phyloP scores from a whole-genome alignment of 2,888 invertebrate species.

The Stenodera caucasica region DNA sequence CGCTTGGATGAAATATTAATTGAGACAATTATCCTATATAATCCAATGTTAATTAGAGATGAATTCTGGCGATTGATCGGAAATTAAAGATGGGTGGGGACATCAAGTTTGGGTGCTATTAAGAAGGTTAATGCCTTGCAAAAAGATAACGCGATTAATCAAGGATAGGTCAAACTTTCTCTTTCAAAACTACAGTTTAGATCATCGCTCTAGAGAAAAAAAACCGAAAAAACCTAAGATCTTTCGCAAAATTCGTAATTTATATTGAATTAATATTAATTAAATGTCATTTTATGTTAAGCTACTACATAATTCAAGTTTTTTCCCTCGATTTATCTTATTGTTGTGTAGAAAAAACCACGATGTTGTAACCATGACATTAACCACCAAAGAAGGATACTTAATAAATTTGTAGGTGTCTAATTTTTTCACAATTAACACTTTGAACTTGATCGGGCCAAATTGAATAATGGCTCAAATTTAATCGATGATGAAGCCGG shows the following conservation, averaged over 20 bases:
- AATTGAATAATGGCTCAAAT: background rate
- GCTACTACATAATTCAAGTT: background rate
- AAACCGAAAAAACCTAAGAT: too few species aligned
- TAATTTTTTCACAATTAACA: background rate
- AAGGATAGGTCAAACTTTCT: conserved; percentile 4
- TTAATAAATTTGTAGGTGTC: background rate
- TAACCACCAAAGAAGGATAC: background rate
- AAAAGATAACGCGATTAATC: too few species aligned
- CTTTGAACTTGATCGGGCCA: background rate
- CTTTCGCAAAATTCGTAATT: background rate
- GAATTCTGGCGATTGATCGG: too few species aligned
- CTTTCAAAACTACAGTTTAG: background rate
- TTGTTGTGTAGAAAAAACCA: too few species aligned
- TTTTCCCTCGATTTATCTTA: background rate
- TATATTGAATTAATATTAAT: conserved; percentile 3
- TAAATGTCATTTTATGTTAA: background rate
- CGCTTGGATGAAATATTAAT: background rate
- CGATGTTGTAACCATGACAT: conserved; percentile 1
- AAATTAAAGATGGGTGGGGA: too few species aligned
- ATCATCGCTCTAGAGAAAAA: background rate
- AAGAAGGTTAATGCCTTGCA: too few species aligned
- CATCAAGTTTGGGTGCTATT: too few species aligned
- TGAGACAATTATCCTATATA: background rate
- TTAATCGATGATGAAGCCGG: background rate
- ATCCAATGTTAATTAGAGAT: background rate